Evolutionary conservation across 2,797 vertebrate species (phyloP).

Genomic region (Chaetodon trifasciatus): DNA sequence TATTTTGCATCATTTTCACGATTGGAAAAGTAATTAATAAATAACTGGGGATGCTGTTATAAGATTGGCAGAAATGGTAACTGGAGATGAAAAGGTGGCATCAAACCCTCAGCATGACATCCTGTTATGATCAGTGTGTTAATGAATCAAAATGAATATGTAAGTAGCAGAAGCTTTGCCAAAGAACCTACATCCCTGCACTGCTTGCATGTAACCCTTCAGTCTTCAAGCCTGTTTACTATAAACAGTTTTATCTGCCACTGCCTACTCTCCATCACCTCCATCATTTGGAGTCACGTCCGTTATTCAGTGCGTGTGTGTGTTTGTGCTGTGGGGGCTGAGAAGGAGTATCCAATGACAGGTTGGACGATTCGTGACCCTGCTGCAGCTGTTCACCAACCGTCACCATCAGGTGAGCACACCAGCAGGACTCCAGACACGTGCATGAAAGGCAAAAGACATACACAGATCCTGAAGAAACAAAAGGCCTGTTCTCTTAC

Average conservation of each 20-base stretch:
- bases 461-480: constrained; percentile 26
- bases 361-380: constrained; percentile 53
- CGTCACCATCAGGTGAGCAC: constrained; percentile 53
- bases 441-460: constrained; percentile 1
- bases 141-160: constrained; percentile 55
- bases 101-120: constrained; percentile 40
- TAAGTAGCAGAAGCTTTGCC: constrained; percentile 20
- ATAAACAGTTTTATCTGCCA: constrained; percentile 36
- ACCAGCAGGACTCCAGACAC: constrained; percentile 27
- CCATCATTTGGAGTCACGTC: background rate
- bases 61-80: constrained; percentile 43
- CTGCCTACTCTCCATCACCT: background rate
- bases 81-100: constrained; percentile 33
- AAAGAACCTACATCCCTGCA: constrained; percentile 31
- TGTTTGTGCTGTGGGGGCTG: constrained; percentile 13
- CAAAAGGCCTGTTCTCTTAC: background rate
- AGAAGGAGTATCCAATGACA: constrained; percentile 71
- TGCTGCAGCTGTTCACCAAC: constrained; percentile 59
- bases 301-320: constrained; percentile 4
- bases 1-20: background rate
- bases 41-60: constrained; percentile 4
- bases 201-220: constrained; percentile 37
- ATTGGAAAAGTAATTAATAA: constrained; percentile 19
- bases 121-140: constrained; percentile 40
- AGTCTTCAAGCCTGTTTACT: constrained; percentile 20